Evolutionary conservation across 2,113 vertebrate species (phyloP).

Genomic region (Myotis davidii): DNA sequence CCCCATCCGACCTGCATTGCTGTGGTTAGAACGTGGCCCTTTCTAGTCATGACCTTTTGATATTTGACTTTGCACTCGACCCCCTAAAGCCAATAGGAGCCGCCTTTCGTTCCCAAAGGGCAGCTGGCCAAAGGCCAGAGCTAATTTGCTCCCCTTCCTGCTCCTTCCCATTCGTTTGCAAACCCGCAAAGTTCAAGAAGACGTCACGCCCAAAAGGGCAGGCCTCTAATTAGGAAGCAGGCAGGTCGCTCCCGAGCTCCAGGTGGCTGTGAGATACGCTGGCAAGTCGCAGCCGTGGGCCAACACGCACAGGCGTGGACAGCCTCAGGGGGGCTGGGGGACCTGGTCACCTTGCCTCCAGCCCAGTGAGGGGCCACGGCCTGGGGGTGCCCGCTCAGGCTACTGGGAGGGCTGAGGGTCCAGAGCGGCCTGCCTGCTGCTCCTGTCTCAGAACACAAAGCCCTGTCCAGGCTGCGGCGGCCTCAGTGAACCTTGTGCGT

Average conservation of each 20-base stretch:
- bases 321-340: rapidly evolving
- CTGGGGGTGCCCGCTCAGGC: rapidly evolving
- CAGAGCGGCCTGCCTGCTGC: not conserved
- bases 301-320: not conserved
- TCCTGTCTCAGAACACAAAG: not conserved
- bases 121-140: conserved; percentile 55
- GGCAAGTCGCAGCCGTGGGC: rapidly evolving
- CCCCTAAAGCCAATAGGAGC: conserved; percentile 40
- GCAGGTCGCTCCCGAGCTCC: too few relatives aligned
- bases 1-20: not conserved
- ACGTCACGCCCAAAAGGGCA: not conserved
- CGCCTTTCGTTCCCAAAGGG: conserved; percentile 70
- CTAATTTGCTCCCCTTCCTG: not conserved
- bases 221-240: not conserved
- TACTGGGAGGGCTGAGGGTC: not conserved
- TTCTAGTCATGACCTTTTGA: conserved; percentile 26
- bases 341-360: not conserved
- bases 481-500: not conserved
- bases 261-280: rapidly evolving
- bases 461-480: not conserved
- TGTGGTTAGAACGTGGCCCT: not conserved
- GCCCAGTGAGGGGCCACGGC: not conserved
- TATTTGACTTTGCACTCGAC: conserved; percentile 31
- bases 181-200: conserved; percentile 15
- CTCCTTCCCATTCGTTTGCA: conserved; percentile 47